Conservation (phyloP, 1,140 invertebrate genomes). For the Bombus fervidus region DNA sequence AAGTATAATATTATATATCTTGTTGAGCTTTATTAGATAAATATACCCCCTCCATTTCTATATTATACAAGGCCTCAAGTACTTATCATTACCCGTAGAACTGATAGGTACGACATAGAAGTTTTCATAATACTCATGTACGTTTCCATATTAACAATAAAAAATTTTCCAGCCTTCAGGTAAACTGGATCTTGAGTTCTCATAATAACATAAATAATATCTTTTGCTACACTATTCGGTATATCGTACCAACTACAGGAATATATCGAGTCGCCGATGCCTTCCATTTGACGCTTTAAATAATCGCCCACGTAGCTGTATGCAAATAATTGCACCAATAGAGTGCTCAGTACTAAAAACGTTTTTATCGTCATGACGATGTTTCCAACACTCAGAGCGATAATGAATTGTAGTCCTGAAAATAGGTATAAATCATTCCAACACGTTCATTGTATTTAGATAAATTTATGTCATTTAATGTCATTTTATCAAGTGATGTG, state of each 20-base stretch:
- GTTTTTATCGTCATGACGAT: slow-evolving; percentile 31
- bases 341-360: neutral
- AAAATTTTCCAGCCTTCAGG: slow-evolving; percentile 36
- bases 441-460: neutral
- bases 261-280: slow-evolving; percentile 37
- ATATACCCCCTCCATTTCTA: too few relatives aligned
- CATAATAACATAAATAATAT: slow-evolving; percentile 44
- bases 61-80: neutral
- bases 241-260: slow-evolving; percentile 43
- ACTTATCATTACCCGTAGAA: slow-evolving; percentile 56
- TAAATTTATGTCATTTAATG: too few relatives aligned
- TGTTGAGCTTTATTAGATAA: neutral
- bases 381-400: slow-evolving; percentile 31
- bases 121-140: slow-evolving; percentile 58
- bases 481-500: too few relatives aligned
- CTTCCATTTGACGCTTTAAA: slow-evolving; percentile 50
- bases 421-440: neutral
- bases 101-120: slow-evolving; percentile 58
- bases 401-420: slow-evolving; percentile 55
- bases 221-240: slow-evolving; percentile 7
- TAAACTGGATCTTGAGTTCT: slow-evolving; percentile 22
- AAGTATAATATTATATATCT: neutral
- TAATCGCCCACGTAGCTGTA: slow-evolving; percentile 58
- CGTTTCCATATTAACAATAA: slow-evolving; percentile 51
- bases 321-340: slow-evolving; percentile 31